phyloP scores from a whole-genome alignment of 2,113 vertebrate species.

The Monopterus albus region DNA sequence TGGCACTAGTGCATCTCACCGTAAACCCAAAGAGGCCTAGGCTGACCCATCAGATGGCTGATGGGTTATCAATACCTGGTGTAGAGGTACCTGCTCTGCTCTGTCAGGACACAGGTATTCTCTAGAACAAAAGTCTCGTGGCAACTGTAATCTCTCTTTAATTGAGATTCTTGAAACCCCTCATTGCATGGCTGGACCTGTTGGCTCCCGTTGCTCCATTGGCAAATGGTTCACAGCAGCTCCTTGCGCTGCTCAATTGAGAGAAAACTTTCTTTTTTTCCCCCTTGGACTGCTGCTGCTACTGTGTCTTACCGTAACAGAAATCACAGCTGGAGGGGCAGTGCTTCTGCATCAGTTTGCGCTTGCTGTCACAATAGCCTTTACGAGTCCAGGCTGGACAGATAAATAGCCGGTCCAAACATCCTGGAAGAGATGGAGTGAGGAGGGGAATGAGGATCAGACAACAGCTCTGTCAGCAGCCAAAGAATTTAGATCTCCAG shows the following conservation, averaged over 20 bases:
- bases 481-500: slow-evolving; percentile 40
- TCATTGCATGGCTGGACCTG: slow-evolving; percentile 62
- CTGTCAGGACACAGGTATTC: neutral
- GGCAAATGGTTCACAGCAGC: slow-evolving; percentile 69
- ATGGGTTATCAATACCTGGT: slow-evolving; percentile 22
- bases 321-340: slow-evolving; percentile 96
- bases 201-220: slow-evolving; percentile 67
- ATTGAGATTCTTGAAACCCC: slow-evolving; percentile 49
- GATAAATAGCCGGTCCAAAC: slow-evolving; percentile 90
- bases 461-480: slow-evolving; percentile 40
- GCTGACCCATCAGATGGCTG: slow-evolving; percentile 7
- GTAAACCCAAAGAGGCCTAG: neutral
- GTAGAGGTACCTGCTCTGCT: slow-evolving; percentile 12
- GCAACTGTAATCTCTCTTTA: slow-evolving; percentile 45
- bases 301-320: slow-evolving; percentile 89
- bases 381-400: slow-evolving; percentile 89
- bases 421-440: slow-evolving; percentile 81
- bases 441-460: slow-evolving; percentile 30
- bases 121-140: slow-evolving; percentile 30
- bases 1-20: slow-evolving; percentile 1
- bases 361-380: slow-evolving; percentile 90
- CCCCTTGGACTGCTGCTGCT: slow-evolving; percentile 32
- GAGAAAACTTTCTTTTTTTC: slow-evolving; percentile 46
- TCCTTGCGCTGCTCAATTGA: slow-evolving; percentile 52
- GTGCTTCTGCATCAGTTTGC: slow-evolving; percentile 92